Base-by-base conservation (phyloP, 2,888 invertebrate species). In the Urechis unicinctus region DNA sequence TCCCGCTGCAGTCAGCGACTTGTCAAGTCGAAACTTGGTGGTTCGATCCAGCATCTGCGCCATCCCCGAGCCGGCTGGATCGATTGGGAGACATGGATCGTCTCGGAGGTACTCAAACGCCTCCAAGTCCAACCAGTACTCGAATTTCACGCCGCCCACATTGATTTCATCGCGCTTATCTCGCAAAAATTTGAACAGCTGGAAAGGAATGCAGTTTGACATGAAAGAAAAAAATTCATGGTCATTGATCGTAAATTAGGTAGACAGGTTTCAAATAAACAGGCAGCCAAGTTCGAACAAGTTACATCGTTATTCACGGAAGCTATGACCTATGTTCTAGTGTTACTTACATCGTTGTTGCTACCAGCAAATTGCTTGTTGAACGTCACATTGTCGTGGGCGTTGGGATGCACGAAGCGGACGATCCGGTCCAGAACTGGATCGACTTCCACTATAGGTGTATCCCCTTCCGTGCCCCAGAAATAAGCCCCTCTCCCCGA, bases 111-210 rank as follows among this genome's bases (percentile, higher is more conserved):
- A 58, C 26, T 70, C 69, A 53, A 65, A 70, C 0, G 70, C 68
- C 57, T 70, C 70, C n/a, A 69, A 58, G 44, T 63, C 61, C 6
- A 70, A 54, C 71, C 71, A 71, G 3, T 67, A 56, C 9, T 69
- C 68, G 28, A 65, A 59, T 21, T 42, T 44, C 30, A 31, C 13
- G 0, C 59, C 59, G 36, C 60, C 50, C n/a, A 43, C 21, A 0
- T 25, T 21, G 1, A 36, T 13, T 13, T 36, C 9, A 36, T 36
- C 41, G 9, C 41, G 9, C 13, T 13, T 36, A 13, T 5, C 17
- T 30, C 28, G 17, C 6, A 42, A n/a, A 22, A 21, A 9, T 13
- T 42, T 3, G 24, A 22, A 36, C 9, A 36, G 41, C 41, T 36
- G 13, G 13, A 36, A 9, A 2, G 26, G 30, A n/a, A n/a, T n/a